phyloP scores from a whole-genome alignment of 2,113 vertebrate species.

The Glaucomys volans region DNA sequence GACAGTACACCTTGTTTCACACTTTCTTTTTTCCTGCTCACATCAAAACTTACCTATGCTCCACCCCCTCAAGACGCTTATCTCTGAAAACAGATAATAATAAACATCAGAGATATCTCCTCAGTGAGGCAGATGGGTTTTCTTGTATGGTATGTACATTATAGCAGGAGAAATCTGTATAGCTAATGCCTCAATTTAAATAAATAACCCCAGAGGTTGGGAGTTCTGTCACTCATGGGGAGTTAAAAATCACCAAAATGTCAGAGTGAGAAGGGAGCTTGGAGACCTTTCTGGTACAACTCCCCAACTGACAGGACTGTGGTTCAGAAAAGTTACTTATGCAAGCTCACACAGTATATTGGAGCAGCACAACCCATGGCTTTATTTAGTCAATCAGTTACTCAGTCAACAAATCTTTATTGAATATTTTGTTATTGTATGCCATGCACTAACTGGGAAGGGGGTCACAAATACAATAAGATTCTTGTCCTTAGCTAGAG shows the following conservation, averaged over 20 bases:
- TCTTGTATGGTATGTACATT: neutral
- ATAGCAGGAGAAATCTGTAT: neutral
- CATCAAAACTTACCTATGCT: slow-evolving; percentile 41
- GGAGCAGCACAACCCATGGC: neutral
- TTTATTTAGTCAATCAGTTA: neutral
- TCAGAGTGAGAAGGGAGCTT: neutral
- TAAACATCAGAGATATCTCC: neutral
- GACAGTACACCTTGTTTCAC: neutral
- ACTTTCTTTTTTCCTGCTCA: slow-evolving; percentile 48
- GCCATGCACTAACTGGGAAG: neutral
- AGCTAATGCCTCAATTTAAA: neutral
- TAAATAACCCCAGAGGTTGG: neutral
- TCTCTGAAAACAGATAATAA: slow-evolving; percentile 26
- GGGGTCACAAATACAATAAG: neutral
- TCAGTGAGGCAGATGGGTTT: neutral
- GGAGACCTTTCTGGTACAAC: neutral
- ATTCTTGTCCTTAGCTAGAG: neutral
- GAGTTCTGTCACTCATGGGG: neutral
- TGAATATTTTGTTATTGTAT: neutral
- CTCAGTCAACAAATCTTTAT: neutral
- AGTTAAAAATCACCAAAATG: slow-evolving; percentile 24
- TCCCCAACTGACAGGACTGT: neutral
- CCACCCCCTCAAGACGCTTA: slow-evolving; percentile 64
- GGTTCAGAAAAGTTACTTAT: neutral
- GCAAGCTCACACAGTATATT: neutral